These are phyloP conservation scores for Linurgus olivaceus DNA, from an alignment of 2,797 vertebrate genomes.

Conservation along the genomic window DNA sequence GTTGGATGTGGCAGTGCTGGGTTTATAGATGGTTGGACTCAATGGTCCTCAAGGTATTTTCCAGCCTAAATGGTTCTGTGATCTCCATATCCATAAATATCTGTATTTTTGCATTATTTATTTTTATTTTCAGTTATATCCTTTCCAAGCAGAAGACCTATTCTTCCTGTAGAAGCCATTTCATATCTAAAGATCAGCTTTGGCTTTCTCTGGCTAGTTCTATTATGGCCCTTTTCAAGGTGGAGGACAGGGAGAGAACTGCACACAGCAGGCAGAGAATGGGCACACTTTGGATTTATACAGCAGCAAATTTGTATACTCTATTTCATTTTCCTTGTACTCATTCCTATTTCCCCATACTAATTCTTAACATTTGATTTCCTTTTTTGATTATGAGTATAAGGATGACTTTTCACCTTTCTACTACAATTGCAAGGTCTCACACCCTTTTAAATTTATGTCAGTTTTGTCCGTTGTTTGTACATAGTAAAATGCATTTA, in stretches of 20 bases:
- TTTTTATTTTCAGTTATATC: neutral
- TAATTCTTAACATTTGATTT: neutral
- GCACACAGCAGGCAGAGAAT: neutral
- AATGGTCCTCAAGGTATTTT: rapidly evolving
- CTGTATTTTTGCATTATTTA: neutral
- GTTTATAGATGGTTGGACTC: neutral
- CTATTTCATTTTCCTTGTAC: neutral
- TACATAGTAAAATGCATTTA: neutral
- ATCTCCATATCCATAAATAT: neutral
- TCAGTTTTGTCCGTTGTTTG: neutral
- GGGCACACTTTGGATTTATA: neutral
- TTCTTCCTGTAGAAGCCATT: neutral
- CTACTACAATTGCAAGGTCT: neutral
- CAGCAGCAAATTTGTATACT: neutral
- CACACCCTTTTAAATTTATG: neutral
- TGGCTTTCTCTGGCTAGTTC: neutral
- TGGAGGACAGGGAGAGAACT: neutral
- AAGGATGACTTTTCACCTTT: neutral
- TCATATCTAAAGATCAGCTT: neutral
- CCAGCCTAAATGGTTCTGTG: neutral
- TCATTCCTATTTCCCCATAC: neutral
- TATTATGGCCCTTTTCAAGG: neutral
- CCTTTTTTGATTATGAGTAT: neutral
- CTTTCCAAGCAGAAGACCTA: neutral
- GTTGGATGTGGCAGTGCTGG: neutral